Evolutionary conservation across 2,888 invertebrate species (phyloP).

Genomic region (Callyntrura guangdongensis): DNA sequence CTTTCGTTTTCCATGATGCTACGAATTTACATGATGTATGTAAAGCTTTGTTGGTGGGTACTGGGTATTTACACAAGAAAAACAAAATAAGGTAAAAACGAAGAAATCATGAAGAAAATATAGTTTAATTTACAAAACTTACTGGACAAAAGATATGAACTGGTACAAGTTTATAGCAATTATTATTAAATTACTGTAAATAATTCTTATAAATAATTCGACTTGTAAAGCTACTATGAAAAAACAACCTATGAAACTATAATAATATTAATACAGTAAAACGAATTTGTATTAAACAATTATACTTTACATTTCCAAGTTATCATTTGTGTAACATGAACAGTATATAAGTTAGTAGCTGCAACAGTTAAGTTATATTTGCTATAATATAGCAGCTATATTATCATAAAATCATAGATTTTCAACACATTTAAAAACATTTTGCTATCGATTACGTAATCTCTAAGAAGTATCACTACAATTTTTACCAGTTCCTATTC

Average conservation of each 20-base stretch:
- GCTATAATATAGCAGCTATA: no score
- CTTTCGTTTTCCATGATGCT: no score
- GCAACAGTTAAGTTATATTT: neutral
- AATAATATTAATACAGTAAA: neutral
- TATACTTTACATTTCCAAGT: neutral
- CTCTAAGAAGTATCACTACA: neutral
- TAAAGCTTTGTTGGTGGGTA: no score
- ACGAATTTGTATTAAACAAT: neutral
- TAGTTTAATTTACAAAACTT: conserved; percentile 57
- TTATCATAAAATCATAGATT: no score
- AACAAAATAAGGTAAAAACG: neutral
- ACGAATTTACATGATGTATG: no score
- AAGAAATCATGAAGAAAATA: conserved; percentile 3
- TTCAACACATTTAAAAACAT: neutral
- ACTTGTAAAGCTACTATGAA: conserved; percentile 36
- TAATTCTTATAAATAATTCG: conserved; percentile 23
- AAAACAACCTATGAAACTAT: neutral
- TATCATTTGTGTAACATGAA: no score
- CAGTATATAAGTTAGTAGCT: no score
- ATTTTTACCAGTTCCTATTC: no score
- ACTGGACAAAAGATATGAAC: conserved; percentile 28
- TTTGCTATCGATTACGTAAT: neutral
- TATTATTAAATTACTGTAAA: neutral
- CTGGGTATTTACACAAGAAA: neutral
- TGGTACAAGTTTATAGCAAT: neutral